Conservation (phyloP, 2,888 invertebrate genomes). For the Drosophila picticornis region DNA sequence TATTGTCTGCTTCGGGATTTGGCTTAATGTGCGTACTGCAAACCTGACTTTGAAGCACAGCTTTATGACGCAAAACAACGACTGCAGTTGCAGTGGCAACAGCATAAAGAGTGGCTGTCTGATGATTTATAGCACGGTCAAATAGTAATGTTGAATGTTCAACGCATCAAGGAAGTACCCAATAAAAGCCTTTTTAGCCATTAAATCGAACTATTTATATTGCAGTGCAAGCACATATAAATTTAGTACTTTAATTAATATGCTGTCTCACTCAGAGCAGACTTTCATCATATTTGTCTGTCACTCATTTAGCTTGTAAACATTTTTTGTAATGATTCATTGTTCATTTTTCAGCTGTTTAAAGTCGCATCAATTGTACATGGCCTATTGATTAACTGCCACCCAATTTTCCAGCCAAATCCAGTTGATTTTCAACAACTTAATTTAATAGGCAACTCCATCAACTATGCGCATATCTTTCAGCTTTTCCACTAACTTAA, state of each 20-base stretch:
- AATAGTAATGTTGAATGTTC: background rate
- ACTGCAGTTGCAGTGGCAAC: slow-evolving; percentile 6
- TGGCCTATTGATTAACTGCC: slow-evolving; percentile 41
- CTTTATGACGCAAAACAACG: slow-evolving; percentile 28
- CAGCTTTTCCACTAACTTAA: slow-evolving; percentile 72
- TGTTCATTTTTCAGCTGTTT: background rate
- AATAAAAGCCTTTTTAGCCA: background rate
- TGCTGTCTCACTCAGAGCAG: background rate
- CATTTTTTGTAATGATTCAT: background rate
- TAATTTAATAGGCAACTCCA: slow-evolving; percentile 41
- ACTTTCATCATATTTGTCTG: background rate
- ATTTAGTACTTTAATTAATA: background rate
- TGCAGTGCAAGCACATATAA: background rate
- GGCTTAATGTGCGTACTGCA: slow-evolving; percentile 8
- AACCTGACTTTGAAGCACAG: slow-evolving; percentile 5
- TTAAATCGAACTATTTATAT: background rate
- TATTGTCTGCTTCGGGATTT: slow-evolving; percentile 22
- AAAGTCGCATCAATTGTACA: background rate
- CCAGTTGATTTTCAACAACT: slow-evolving; percentile 36
- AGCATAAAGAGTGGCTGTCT: slow-evolving; percentile 11
- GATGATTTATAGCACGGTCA: slow-evolving; percentile 34
- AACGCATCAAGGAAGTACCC: background rate
- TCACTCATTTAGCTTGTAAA: slow-evolving; percentile 2
- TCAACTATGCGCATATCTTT: slow-evolving; percentile 27
- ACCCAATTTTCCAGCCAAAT: slow-evolving; percentile 43